Conservation (phyloP, 2,888 invertebrate genomes). For the Hololepta plana region DNA sequence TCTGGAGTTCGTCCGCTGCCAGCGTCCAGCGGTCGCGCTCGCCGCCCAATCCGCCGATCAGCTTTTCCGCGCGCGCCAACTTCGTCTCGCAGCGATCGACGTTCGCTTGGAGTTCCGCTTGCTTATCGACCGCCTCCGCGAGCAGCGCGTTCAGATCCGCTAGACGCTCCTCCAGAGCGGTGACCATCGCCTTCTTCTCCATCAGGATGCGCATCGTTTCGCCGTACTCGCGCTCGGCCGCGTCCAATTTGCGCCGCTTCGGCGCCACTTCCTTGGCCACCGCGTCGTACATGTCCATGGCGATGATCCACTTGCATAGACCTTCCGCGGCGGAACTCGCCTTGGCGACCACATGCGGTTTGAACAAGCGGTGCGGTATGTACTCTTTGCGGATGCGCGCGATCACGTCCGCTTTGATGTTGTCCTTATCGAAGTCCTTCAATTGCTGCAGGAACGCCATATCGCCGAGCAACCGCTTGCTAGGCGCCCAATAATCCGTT, state of each 20-base stretch:
- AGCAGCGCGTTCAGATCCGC: slow-evolving; percentile 50
- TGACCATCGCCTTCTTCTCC: slow-evolving; percentile 63
- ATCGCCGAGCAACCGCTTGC: slow-evolving; percentile 61
- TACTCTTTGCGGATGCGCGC: slow-evolving; percentile 57
- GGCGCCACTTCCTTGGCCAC: slow-evolving; percentile 70
- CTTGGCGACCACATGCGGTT: slow-evolving; percentile 64
- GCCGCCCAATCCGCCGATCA: slow-evolving; percentile 73
- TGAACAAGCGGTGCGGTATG: slow-evolving; percentile 56
- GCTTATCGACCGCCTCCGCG: slow-evolving; percentile 42
- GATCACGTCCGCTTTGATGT: slow-evolving; percentile 55
- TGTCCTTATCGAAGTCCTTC: slow-evolving; percentile 68
- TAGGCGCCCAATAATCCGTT: slow-evolving; percentile 70
- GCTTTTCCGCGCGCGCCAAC: slow-evolving; percentile 65
- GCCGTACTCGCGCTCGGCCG: slow-evolving; percentile 65
- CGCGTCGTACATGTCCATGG: slow-evolving; percentile 74
- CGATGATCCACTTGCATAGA: slow-evolving; percentile 75
- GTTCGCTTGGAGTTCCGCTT: slow-evolving; percentile 48
- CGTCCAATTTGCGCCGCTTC: slow-evolving; percentile 61
- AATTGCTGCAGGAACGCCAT: slow-evolving; percentile 58
- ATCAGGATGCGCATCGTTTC: slow-evolving; percentile 70
- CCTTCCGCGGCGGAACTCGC: slow-evolving; percentile 91
- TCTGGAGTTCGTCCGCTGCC: slow-evolving; percentile 56
- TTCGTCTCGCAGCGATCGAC: slow-evolving; percentile 70
- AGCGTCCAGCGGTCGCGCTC: slow-evolving; percentile 73
- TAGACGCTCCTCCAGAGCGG: slow-evolving; percentile 56